A percentile compares a stretch with the other conserved stretches of the same genome.
Conservation (phyloP, 2,113 vertebrate genomes). For the cat (Felis catus) region DNA sequence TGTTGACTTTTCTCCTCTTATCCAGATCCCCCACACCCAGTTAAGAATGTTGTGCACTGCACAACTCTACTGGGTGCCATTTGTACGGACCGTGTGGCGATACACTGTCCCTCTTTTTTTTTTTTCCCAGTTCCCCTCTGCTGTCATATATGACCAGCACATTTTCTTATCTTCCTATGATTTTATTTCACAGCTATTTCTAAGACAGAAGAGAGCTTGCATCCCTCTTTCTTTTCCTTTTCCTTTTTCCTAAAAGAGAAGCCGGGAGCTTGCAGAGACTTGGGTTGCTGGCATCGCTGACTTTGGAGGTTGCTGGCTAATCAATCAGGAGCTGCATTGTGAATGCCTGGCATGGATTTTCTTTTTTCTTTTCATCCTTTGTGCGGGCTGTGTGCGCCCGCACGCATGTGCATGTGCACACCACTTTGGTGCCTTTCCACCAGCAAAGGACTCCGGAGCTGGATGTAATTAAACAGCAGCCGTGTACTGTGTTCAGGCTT, state of each 20-base stretch:
- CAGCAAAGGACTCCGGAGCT: background rate
- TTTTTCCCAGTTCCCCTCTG: background rate
- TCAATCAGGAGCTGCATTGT: slow-evolving; percentile 38
- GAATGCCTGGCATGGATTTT: slow-evolving; percentile 26
- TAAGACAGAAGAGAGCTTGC: background rate
- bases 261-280: background rate
- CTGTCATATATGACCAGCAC: background rate
- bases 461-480: slow-evolving; percentile 11
- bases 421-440: background rate
- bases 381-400: background rate
- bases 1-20: background rate
- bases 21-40: background rate
- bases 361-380: slow-evolving; percentile 42
- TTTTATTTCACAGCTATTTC: slow-evolving; percentile 44
- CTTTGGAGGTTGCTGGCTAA: slow-evolving; percentile 45
- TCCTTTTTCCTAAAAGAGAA: slow-evolving; percentile 22
- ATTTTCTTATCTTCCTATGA: background rate
- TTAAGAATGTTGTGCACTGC: background rate
- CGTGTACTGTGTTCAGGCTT: background rate
- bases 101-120: background rate
- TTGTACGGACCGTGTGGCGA: accelerated
- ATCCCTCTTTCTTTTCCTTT: background rate
- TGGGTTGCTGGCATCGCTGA: slow-evolving; percentile 27
- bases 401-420: no score
- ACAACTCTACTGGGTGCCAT: background rate